Base-by-base conservation (phyloP, 2,888 invertebrate species). In the Andrena haemorrhoa region DNA sequence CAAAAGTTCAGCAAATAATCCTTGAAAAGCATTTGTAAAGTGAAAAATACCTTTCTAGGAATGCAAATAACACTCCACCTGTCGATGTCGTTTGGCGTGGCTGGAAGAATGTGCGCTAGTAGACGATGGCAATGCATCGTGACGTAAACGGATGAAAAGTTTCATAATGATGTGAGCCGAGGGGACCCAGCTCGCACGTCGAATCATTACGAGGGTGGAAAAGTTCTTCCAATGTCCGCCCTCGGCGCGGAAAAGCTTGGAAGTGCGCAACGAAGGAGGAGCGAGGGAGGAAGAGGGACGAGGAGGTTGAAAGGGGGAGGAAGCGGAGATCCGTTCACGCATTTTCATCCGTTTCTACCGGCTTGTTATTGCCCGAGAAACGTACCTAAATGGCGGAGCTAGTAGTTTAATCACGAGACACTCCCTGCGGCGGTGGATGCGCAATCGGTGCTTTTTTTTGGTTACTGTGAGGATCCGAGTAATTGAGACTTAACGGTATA, bases 361-460 rank as follows among this genome's bases (percentile, higher is more conserved):
- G 60, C 72, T 82, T 71, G 41, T 41, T 41, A 41, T 41, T 41
- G 12, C 41, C 16, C 41, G 41, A 41, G 41, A 61, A 68, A 70
- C 51, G 51, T 65, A 66, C 73, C 49, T 56, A 69, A 60, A 74
- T 65, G 66, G 71, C 47, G 75, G 75, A 79, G 72, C 71, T 76
- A 66, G 74, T 82, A 78, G 78, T 82, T 72, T 83, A 83, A 83
- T 83, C 82, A 75, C 81, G 70, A 77, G 69, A 68, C 69, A 63
- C 58, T 72, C 75, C 75, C 58, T 58, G 76, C 74, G 79, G 79
- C 79, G 56, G 71, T 82, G 41, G 41, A 63, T 75, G 60, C 65
- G 79, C 74, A 78, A 82, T 83, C 71, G 68, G 82, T 77, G 84
- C 23, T 23, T 78, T 77, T 77, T 75, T 64, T n/a, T n/a, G n/a